Evolutionary conservation across 2,888 invertebrate genomes (phyloP).

Genomic region (Ennomos erosarius): DNA sequence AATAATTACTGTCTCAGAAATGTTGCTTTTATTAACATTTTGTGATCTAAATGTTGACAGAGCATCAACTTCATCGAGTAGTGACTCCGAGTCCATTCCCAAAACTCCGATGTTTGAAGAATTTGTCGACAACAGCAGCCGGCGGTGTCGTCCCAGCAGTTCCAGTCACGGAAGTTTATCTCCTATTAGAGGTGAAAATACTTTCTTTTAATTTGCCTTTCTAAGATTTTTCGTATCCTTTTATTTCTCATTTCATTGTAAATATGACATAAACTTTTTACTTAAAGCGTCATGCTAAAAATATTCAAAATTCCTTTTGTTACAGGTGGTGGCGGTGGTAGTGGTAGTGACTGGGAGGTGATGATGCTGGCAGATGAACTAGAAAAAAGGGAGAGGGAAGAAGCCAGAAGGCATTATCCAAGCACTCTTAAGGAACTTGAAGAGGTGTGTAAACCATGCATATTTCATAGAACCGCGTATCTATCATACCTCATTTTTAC

Average conservation of each 20-base stretch:
- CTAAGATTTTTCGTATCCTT: slow-evolving; percentile 30
- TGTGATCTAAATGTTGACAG: slow-evolving; percentile 51
- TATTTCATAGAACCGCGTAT: too few species aligned
- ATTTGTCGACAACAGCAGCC: slow-evolving; percentile 64
- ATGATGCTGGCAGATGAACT: slow-evolving; percentile 91
- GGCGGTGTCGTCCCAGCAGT: slow-evolving; percentile 58
- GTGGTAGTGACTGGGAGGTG: slow-evolving; percentile 90
- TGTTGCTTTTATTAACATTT: too few species aligned
- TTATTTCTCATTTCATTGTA: too few species aligned
- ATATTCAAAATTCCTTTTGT: too few species aligned
- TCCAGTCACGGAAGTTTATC: slow-evolving; percentile 65
- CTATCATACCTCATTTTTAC: too few species aligned
- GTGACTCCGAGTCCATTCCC: slow-evolving; percentile 77
- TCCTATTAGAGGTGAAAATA: slow-evolving; percentile 63
- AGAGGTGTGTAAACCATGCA: slow-evolving; percentile 56
- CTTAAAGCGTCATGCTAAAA: too few species aligned
- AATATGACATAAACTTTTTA: too few species aligned
- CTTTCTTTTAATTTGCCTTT: neutral
- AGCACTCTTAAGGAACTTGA: slow-evolving; percentile 74
- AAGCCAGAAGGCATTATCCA: slow-evolving; percentile 67
- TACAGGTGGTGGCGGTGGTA: slow-evolving; percentile 44
- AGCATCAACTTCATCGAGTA: slow-evolving; percentile 75
- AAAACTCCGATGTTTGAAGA: slow-evolving; percentile 80
- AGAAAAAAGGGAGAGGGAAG: slow-evolving; percentile 83
- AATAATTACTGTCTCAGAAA: too few species aligned